Base-by-base conservation (phyloP, 2,888 invertebrate genomes). In the Lydus trimaculatus region DNA sequence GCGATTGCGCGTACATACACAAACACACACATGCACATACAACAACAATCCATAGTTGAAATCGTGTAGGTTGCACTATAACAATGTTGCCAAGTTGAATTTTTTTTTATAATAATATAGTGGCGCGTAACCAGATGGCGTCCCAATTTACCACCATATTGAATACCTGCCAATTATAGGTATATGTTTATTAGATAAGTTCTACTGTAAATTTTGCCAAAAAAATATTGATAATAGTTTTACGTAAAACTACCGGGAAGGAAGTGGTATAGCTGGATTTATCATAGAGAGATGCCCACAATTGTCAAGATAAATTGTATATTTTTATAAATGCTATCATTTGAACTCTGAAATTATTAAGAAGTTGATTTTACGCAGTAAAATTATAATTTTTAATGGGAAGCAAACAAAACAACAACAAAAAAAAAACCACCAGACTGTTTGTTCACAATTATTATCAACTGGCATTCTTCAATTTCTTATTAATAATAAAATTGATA, bases 1-100 rank as follows among this genome's bases (percentile, higher is more conserved):
- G 67, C 67, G 60, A 70, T 70, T 70, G 67, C 70, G 67, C 67
- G 67, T 63, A 70, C 48, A 36, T 15, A 36, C n/a, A n/a, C n/a
- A n/a, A n/a, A n/a, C n/a, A n/a, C n/a, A n/a, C n/a, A n/a, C n/a
- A n/a, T n/a, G n/a, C n/a, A n/a, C n/a, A n/a, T n/a, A n/a, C n/a
- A n/a, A n/a, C 36, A 15, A 36, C 36, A 36, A 36, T 36, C 36
- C 36, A 48, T 23, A 5, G 48, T 48, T 48, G 48, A 9, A 48
- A 48, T 20, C 48, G 48, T 48, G 48, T 48, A 20, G 48, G 48
- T 20, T 48, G 20, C 20, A 20, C 2, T 23, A 9, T 2, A 20
- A 48, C 48, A 48, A 20, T 11, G 48, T 48, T 48, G 48, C 48
- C 48, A 48, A 48, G 3, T 20, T 20, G 48, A 48, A 6, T 23